phyloP scores from a whole-genome alignment of 2,797 vertebrate genomes.

The Peromyscus aztecus region DNA sequence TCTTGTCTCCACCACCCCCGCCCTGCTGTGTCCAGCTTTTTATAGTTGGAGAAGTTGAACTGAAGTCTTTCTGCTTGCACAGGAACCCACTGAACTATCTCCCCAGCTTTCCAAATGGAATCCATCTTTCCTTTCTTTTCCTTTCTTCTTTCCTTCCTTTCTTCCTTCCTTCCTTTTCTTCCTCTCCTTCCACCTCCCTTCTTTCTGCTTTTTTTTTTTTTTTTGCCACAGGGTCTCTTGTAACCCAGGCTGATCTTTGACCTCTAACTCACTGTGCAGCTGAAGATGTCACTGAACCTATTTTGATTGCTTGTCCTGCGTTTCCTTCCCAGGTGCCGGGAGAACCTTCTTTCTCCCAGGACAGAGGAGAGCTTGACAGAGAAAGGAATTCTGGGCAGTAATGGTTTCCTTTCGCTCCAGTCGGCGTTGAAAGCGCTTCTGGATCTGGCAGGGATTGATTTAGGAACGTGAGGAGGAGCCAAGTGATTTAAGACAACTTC shows the following conservation, averaged over 20 bases:
- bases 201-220: background rate
- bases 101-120: background rate
- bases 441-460: conserved; percentile 73
- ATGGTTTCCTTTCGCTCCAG: conserved; percentile 63
- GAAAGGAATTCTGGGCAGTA: conserved; percentile 50
- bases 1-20: background rate
- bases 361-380: conserved; percentile 62
- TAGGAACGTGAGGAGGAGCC: conserved; percentile 54
- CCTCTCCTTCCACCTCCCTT: no score
- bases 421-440: conserved; percentile 74
- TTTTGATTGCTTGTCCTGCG: background rate
- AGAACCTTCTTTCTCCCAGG: conserved; percentile 70
- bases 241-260: background rate
- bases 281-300: background rate
- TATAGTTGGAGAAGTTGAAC: background rate
- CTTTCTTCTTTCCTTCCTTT: fast-evolving
- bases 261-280: background rate
- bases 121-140: no score
- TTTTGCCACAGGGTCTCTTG: background rate
- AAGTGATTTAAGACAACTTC: conserved; percentile 55
- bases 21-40: background rate
- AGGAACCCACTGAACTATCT: background rate
- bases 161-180: no score
- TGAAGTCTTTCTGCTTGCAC: background rate
- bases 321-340: background rate